These are phyloP conservation scores for Dipus sagitta DNA, from an alignment of 2,797 vertebrate genomes.

Conservation along the genomic window DNA sequence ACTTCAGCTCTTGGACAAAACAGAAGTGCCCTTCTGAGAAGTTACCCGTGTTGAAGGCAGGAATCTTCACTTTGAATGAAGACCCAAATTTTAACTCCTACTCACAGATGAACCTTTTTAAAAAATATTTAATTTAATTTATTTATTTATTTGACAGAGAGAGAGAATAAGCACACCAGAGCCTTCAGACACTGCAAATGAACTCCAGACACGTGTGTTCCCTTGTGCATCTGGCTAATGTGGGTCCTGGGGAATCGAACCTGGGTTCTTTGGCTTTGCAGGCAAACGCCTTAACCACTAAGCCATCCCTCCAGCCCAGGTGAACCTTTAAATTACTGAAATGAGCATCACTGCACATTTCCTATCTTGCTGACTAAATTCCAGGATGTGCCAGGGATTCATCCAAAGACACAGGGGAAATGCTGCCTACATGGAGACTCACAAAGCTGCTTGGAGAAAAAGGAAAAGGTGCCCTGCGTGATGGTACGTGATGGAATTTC, in stretches of 20 bases:
- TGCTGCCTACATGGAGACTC: not conserved
- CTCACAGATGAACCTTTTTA: not conserved
- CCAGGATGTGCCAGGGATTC: not conserved
- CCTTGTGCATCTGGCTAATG: no score
- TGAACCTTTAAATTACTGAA: not conserved
- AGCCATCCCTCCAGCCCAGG: no score
- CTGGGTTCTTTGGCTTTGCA: no score
- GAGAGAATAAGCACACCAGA: no score
- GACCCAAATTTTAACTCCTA: not conserved
- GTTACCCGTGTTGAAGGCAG: not conserved
- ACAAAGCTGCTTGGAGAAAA: not conserved
- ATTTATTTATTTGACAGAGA: no score
- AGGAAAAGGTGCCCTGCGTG: not conserved
- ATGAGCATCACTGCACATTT: constrained; percentile 43
- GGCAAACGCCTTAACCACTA: no score
- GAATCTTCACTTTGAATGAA: not conserved
- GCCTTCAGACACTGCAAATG: no score
- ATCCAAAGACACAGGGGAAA: not conserved
- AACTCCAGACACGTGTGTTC: no score
- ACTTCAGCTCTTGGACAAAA: rapidly evolving
- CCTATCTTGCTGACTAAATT: constrained; percentile 16
- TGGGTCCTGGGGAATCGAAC: no score
- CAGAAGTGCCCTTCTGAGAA: not conserved
- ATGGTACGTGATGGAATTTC: not conserved
- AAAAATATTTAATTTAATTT: no score